These are phyloP conservation scores for Trachurus trachurus DNA, from an alignment of 2,797 vertebrate genomes.

Conservation along the genomic window DNA sequence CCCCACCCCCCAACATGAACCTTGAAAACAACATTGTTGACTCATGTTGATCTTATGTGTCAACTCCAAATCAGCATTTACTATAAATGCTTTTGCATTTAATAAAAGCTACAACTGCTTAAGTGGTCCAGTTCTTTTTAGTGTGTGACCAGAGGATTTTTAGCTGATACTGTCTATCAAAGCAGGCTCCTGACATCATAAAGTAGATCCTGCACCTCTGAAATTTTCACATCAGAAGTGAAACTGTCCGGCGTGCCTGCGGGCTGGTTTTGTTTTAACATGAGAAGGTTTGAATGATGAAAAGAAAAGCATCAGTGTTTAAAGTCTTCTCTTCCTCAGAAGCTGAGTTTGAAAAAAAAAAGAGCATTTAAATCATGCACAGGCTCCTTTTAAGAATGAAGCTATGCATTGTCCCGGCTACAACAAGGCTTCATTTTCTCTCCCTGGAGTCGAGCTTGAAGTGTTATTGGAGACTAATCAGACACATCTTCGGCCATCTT, in stretches of 20 bases:
- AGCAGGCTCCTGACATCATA: neutral
- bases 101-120: slow-evolving; percentile 3
- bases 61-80: neutral
- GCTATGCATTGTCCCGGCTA: neutral
- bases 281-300: neutral
- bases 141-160: neutral
- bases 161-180: neutral
- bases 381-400: slow-evolving; percentile 3
- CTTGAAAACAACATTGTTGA: neutral
- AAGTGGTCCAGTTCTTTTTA: slow-evolving; percentile 5
- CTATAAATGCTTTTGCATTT: slow-evolving; percentile 3
- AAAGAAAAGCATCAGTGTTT: neutral
- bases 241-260: neutral
- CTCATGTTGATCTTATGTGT: neutral
- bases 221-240: neutral
- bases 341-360: neutral
- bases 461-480: slow-evolving; percentile 46
- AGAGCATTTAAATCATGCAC: neutral
- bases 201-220: neutral
- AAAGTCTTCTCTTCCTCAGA: neutral
- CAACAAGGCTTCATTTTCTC: neutral
- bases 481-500: slow-evolving; percentile 64
- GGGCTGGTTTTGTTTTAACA: neutral
- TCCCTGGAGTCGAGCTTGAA: slow-evolving; percentile 3
- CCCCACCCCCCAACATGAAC: neutral